Evolutionary conservation across 1,140 invertebrate genomes (phyloP), one percentile per base, ranked within the genome.

Genomic region (Drosophila leontia): DNA sequence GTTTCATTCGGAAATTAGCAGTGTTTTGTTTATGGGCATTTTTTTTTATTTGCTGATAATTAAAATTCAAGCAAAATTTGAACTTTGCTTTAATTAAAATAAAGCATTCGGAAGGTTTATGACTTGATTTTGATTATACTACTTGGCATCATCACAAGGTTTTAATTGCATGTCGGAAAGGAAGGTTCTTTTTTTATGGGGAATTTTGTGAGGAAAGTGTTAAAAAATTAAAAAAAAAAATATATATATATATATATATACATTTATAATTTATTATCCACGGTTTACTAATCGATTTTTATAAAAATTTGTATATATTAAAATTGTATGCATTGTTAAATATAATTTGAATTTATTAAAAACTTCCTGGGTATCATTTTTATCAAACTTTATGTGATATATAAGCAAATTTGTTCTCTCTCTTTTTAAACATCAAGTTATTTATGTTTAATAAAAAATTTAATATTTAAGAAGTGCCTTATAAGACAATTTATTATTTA

Each of bases 1-100:
- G 12, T 37, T 55, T 35, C 29, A 19, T 47, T 67, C 15, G n/a
- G 12, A 68, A 70, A 70, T 55, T 56, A 68, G 67, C 17, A 45
- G 44, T 34, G n/a, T 68, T 69, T 69, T 62, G 62, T 65, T 70
- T 68, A 68, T 55, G 67, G 32, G 17, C 37, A 37, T 39, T 47
- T 64, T 61, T n/a, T 61, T 70, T 70, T 44, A 47, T 68, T 69
- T 19, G 47, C 23, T 3, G 19, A 34, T 50, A 41, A 68, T 55
- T 68, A 45, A 67, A 67, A 50, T 41, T 42, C 17, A 65, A 26
- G 37, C 35, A 35, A 42, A 39, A 51, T 51, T 64, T 39, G 48
- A 12, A 35, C 42, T 69, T 37, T 45, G 42, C 15, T n/a, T 55
- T 67, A 32, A 63, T 67, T 63, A 65, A 65, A 65, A 29, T 29